A percentile compares a stretch with the other conserved stretches of the same genome.
Conservation (phyloP, 2,888 invertebrate genomes). For the Tetheella fluctuosa region DNA sequence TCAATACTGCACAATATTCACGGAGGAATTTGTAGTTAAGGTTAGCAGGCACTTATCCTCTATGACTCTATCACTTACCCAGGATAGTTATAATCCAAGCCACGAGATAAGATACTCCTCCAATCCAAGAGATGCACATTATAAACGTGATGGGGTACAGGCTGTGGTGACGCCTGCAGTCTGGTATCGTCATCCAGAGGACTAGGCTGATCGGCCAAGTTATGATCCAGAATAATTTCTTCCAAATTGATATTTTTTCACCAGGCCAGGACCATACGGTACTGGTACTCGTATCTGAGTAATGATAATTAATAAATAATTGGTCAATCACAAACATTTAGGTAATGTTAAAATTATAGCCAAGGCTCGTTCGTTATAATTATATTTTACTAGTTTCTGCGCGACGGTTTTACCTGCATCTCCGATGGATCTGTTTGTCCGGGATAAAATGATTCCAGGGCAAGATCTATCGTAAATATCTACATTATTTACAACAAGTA, state of each 20-base stretch:
- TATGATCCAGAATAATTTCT: conserved; percentile 83
- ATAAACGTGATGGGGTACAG: conserved; percentile 88
- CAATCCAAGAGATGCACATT: conserved; percentile 93
- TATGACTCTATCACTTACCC: conserved; percentile 78
- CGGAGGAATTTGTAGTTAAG: not conserved
- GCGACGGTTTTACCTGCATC: too few species aligned
- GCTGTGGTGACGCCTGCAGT: conserved; percentile 86
- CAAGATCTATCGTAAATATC: too few species aligned
- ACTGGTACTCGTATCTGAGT: conserved; percentile 56
- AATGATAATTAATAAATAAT: not conserved
- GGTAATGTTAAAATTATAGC: too few species aligned
- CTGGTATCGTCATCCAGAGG: conserved; percentile 90
- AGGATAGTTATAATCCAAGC: conserved; percentile 93
- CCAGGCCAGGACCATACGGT: conserved; percentile 85
- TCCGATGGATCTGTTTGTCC: too few species aligned
- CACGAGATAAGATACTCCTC: conserved; percentile 90
- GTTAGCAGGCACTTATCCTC: not conserved
- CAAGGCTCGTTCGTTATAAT: too few species aligned
- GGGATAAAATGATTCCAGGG: too few species aligned
- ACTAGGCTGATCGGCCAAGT: conserved; percentile 90
- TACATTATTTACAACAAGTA: too few species aligned
- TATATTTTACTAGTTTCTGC: too few species aligned
- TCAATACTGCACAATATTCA: conserved; percentile 11
- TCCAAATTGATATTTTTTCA: conserved; percentile 63
- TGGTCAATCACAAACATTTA: too few species aligned